Percentiles rank a stretch among this genome's conserved stretches.
These are phyloP conservation scores for Himantopus leucocephalus DNA, from an alignment of 2,113 vertebrate genomes.

Conservation along the genomic window DNA sequence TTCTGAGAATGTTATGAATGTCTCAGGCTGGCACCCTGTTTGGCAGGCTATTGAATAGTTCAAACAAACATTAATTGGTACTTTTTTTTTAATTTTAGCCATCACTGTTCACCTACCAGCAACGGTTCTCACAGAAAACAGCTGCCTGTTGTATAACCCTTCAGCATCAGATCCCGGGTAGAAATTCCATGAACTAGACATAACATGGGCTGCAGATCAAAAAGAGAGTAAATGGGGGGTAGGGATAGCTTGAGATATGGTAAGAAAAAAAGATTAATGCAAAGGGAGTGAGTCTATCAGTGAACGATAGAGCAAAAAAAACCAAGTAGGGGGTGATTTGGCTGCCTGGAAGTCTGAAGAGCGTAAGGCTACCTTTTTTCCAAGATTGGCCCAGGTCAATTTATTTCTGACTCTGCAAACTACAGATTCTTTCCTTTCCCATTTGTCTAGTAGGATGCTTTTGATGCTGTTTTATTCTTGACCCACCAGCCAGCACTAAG, in stretches of 20 bases:
- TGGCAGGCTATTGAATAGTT: neutral
- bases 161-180: neutral
- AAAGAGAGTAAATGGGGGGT: neutral
- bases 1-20: neutral
- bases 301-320: neutral
- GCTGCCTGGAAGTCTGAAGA: neutral
- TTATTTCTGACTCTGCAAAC: neutral
- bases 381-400: neutral
- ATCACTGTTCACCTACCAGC: neutral
- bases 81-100: neutral
- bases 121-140: neutral
- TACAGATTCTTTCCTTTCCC: neutral
- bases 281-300: neutral
- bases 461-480: neutral
- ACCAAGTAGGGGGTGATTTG: neutral
- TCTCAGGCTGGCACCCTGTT: neutral
- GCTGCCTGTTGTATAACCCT: neutral
- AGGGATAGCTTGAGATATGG: neutral
- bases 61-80: neutral
- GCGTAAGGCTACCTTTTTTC: neutral
- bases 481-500: neutral
- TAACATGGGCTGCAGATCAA: neutral
- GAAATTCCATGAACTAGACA: neutral
- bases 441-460: neutral
- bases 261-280: neutral